Conservation (phyloP, 1,140 invertebrate genomes). For the Sminthurinus signatus region DNA sequence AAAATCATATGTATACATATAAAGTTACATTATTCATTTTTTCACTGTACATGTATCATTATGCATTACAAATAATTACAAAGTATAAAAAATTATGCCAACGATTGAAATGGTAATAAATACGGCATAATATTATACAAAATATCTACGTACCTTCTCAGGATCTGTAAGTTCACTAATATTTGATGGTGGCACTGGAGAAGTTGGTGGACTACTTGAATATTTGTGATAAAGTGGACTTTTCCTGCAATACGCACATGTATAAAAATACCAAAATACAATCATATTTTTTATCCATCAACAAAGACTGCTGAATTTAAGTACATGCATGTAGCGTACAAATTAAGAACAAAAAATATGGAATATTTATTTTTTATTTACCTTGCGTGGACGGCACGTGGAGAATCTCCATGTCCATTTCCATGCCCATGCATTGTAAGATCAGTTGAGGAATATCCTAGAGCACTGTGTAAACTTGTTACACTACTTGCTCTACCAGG, state of each 20-base stretch:
- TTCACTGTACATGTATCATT: no score
- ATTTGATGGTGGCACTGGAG: conserved; percentile 18
- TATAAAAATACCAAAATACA: no score
- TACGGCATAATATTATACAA: no score
- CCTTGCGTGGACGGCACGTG: conserved; percentile 15
- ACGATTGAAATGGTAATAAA: no score
- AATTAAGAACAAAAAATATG: background rate
- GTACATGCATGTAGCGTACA: background rate
- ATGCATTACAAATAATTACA: no score
- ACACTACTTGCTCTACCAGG: conserved; percentile 30
- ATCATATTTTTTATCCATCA: background rate
- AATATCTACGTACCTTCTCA: conserved; percentile 29
- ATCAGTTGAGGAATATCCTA: conserved; percentile 20
- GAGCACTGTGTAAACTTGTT: conserved; percentile 29
- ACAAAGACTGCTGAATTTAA: background rate
- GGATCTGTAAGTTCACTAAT: conserved; percentile 16
- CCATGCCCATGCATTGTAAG: no score
- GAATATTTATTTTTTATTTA: conserved; percentile 3
- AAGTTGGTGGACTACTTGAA: conserved; percentile 26
- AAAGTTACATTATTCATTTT: no score
- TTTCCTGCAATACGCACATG: conserved; percentile 23
- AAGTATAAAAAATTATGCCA: no score
- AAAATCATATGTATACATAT: no score
- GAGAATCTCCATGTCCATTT: no score
- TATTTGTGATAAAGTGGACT: conserved; percentile 28